These are phyloP conservation scores for Pogonomyrmex californicus DNA, from an alignment of 1,140 invertebrate genomes.

Conservation along the genomic window DNA sequence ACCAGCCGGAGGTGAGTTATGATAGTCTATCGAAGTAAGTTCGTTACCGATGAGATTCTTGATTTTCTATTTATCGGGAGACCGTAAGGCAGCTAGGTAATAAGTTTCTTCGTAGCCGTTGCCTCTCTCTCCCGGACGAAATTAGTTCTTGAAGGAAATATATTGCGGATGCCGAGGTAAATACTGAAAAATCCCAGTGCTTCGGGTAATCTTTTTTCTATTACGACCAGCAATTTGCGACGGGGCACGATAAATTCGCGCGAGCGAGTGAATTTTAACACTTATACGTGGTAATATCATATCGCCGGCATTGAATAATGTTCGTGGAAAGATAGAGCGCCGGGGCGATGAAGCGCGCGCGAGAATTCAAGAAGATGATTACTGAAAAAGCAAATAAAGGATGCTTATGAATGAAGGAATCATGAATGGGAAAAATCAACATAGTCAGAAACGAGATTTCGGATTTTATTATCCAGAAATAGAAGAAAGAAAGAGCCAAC, in stretches of 20 bases:
- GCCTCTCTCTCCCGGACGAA: constrained; percentile 23
- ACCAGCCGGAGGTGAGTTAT: constrained; percentile 60
- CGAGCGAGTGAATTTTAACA: constrained; percentile 60
- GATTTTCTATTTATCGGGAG: constrained; percentile 63
- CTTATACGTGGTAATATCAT: constrained; percentile 60
- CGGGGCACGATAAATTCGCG: constrained; percentile 51
- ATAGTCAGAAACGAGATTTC: constrained; percentile 20
- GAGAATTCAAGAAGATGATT: constrained; percentile 7
- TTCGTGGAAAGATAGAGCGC: constrained; percentile 45
- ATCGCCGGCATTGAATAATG: constrained; percentile 56
- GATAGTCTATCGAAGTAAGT: constrained; percentile 66
- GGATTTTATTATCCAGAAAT: constrained; percentile 22
- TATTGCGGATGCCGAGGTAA: constrained; percentile 63
- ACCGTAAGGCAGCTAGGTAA: constrained; percentile 60
- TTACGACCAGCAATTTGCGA: constrained; percentile 61
- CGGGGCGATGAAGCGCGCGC: constrained; percentile 39
- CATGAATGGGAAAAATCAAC: neutral
- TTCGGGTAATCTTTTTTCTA: constrained; percentile 63
- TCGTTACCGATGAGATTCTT: constrained; percentile 66
- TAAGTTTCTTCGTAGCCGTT: constrained; percentile 58
- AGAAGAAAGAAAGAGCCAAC: neutral
- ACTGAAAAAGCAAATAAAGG: neutral
- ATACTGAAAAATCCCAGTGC: constrained; percentile 57
- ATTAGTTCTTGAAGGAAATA: constrained; percentile 66
- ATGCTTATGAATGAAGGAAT: constrained; percentile 20